These are phyloP conservation scores for Drosophila orosa DNA, from an alignment of 1,140 invertebrate species.

Conservation along the genomic window DNA sequence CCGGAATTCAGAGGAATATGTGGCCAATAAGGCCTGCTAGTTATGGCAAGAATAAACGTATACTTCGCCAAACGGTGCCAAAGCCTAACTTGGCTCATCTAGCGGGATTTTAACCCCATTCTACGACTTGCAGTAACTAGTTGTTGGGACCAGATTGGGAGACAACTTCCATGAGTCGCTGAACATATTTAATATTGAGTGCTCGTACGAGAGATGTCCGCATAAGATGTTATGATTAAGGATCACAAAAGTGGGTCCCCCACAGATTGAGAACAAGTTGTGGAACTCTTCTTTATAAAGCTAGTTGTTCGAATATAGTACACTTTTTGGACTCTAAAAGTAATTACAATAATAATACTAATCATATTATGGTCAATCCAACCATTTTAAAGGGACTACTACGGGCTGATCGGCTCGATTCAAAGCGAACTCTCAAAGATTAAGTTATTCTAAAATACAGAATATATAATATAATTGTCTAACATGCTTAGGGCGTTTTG, in stretches of 20 bases:
- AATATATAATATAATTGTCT: not conserved
- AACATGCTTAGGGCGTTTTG: no score
- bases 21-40: conserved; percentile 32
- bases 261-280: not conserved
- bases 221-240: not conserved
- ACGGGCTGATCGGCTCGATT: not conserved
- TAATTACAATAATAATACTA: not conserved
- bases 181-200: conserved; percentile 23
- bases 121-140: conserved; percentile 5
- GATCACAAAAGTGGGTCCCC: conserved; percentile 17
- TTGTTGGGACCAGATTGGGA: conserved; percentile 13
- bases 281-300: not conserved
- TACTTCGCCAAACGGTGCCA: conserved; percentile 21
- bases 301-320: not conserved
- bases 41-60: conserved; percentile 12
- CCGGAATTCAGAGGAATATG: conserved; percentile 31
- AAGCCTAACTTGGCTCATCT: conserved; percentile 27
- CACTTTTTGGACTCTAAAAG: not conserved
- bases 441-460: not conserved
- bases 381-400: not conserved
- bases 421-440: not conserved
- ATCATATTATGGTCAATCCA: not conserved
- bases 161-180: conserved; percentile 13
- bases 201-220: conserved; percentile 5
- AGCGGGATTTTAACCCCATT: conserved; percentile 43